These are phyloP conservation scores for Phoeniculus purpureus DNA, from an alignment of 2,797 vertebrate species.

Conservation along the genomic window DNA sequence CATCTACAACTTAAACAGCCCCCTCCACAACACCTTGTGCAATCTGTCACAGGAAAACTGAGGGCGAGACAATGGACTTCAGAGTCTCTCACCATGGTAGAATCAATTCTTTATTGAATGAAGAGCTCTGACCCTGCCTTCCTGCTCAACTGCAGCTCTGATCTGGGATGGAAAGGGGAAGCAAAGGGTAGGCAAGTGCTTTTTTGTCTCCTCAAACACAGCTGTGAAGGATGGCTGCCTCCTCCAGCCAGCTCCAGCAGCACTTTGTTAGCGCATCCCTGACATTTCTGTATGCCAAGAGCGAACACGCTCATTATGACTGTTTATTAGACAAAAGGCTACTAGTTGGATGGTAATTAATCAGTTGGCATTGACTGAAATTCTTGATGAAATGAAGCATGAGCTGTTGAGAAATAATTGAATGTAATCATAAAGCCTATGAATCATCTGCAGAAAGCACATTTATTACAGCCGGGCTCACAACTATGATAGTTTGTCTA, in stretches of 20 bases:
- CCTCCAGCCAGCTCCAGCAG: conserved; percentile 5
- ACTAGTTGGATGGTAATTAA: conserved; percentile 72
- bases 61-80: not conserved
- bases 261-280: conserved; percentile 38
- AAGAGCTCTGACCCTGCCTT: not conserved
- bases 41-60: not conserved
- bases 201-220: not conserved
- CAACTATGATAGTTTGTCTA: conserved; percentile 73
- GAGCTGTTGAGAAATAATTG: conserved; percentile 78
- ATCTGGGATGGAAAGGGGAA: not conserved
- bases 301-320: conserved; percentile 58
- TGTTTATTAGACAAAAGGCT: conserved; percentile 78
- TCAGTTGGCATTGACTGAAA: conserved; percentile 76
- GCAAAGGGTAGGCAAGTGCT: not conserved
- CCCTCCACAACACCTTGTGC: not conserved
- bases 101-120: not conserved
- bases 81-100: not conserved
- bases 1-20: not conserved
- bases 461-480: conserved; percentile 77
- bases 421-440: conserved; percentile 76
- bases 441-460: conserved; percentile 76
- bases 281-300: conserved; percentile 62
- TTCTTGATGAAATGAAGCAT: conserved; percentile 79
- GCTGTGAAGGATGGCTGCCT: not conserved
- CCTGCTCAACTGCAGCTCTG: not conserved